These are phyloP conservation scores for Denticeps clupeoides DNA, from an alignment of 2,797 vertebrate genomes.

Conservation along the genomic window DNA sequence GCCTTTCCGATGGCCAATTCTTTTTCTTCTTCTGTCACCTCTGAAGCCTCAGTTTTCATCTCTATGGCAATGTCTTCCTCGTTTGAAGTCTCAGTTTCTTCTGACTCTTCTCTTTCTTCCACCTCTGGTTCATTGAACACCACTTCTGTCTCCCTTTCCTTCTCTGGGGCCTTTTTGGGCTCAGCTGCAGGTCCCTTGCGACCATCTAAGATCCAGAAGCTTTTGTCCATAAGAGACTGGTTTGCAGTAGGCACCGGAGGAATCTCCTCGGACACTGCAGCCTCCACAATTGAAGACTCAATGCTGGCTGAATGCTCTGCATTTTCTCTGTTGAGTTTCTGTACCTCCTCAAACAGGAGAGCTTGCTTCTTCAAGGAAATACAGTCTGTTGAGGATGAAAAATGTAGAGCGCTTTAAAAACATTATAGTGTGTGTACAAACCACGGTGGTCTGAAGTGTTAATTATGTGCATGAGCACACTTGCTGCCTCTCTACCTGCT, in stretches of 20 bases:
- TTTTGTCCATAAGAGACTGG: too few species aligned
- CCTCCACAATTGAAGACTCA: slow-evolving; percentile 28
- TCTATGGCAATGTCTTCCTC: slow-evolving; percentile 8
- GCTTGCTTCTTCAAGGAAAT: slow-evolving; percentile 53
- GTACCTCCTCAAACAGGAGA: slow-evolving; percentile 61
- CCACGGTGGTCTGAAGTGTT: neutral
- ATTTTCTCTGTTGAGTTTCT: slow-evolving; percentile 77
- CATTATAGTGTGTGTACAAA: too few species aligned
- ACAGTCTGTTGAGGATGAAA: slow-evolving; percentile 52
- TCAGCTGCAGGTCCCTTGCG: slow-evolving; percentile 17
- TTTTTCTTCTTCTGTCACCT: too few species aligned
- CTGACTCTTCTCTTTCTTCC: slow-evolving; percentile 10
- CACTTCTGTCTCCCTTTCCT: slow-evolving; percentile 14
- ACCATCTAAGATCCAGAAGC: slow-evolving; percentile 36
- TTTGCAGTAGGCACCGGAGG: slow-evolving; percentile 20
- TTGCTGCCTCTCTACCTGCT: slow-evolving; percentile 53
- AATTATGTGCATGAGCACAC: too few species aligned
- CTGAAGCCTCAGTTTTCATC: too few species aligned
- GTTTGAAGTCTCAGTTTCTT: slow-evolving; percentile 17
- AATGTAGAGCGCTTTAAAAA: too few species aligned
- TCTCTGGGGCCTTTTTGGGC: slow-evolving; percentile 17
- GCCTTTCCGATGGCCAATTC: too few species aligned
- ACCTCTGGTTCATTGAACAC: neutral
- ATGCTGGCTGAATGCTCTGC: slow-evolving; percentile 35
- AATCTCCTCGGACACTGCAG: slow-evolving; percentile 22